Base-by-base conservation (phyloP, 2,113 vertebrate genomes). In the Cheirogaleus medius region DNA sequence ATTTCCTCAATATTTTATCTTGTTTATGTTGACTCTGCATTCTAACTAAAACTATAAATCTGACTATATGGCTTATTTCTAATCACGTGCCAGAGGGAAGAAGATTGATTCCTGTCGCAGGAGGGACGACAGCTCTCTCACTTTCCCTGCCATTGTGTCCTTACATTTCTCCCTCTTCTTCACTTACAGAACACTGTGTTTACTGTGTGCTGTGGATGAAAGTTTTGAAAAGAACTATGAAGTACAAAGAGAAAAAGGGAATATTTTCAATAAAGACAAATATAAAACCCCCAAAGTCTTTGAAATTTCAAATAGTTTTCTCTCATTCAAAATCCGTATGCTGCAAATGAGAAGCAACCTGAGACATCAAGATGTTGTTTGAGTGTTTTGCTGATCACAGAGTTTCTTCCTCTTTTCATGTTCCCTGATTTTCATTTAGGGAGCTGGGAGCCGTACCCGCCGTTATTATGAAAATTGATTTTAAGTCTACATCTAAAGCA, bases 241-340 rank as follows among this genome's bases (percentile, higher is more conserved):
- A 82, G 66, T 20, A 64, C 76, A 96, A 87, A 96, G 87, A 42
- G n/a, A 73, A 74, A 54, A 47, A 66, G 71, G 42, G 32, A 11
- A 14, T n/a, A 14, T 81, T 87, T 90, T 88, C 73, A 96, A 87
- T 91, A 94, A 95, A 85, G 3, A 5, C 64, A 85, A 78, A 64
- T 54, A 44, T 92, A 77, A 97, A 97, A 92, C 37, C 11, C 11
- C 66, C 34, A 17, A 95, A 23, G 78, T 66, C 20, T 97, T 52
- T 91, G 94, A 97, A 90, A 97, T 94, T 98, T 94, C 85, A 86
- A 64, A 81, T 71, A 32, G 27, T 77, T 83, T 95, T 29, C 89
- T 42, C 34, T 69, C 11, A 94, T 94, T 60, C 27, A 81, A 92
- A 97, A 34, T 21, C 91, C 93, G 39, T 88, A 88, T 88, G 91